These are phyloP conservation scores for Rhinichthys osculus DNA, from an alignment of 2,797 vertebrate genomes.

Conservation along the genomic window DNA sequence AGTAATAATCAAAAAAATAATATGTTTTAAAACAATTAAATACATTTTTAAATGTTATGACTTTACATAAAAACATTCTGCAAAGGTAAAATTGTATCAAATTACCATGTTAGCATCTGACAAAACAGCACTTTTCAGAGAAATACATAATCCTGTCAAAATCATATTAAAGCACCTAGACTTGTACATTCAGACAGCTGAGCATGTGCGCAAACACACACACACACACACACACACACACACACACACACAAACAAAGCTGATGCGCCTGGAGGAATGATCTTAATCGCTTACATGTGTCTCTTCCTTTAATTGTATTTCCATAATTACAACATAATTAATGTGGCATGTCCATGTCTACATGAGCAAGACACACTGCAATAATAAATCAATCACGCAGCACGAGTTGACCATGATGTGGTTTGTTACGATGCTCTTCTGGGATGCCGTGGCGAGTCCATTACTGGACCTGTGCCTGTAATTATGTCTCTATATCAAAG, in stretches of 20 bases:
- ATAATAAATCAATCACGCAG: constrained; percentile 66
- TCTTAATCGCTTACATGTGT: constrained; percentile 58
- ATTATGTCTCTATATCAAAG: constrained; percentile 54
- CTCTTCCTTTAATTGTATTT: constrained; percentile 66
- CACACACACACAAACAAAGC: constrained; percentile 5
- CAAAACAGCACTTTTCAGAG: neutral
- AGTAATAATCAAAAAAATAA: too few relatives aligned
- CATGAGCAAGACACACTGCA: constrained; percentile 46
- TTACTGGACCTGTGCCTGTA: constrained; percentile 61
- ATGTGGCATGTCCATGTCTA: constrained; percentile 54
- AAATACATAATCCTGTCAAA: neutral
- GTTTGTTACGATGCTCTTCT: constrained; percentile 61
- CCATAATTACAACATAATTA: constrained; percentile 68
- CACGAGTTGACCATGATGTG: constrained; percentile 40
- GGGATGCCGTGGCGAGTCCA: constrained; percentile 63
- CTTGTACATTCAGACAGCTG: neutral
- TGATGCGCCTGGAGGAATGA: constrained; percentile 52
- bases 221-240: neutral
- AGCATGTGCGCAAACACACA: too few relatives aligned
- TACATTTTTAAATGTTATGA: neutral
- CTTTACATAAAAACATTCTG: neutral
- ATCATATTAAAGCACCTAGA: constrained; percentile 12
- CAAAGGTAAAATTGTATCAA: neutral
- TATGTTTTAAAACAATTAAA: neutral
- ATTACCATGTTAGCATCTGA: neutral